These are phyloP conservation scores for Bombus pyrosoma DNA, from an alignment of 1,140 invertebrate species.

Conservation along the genomic window DNA sequence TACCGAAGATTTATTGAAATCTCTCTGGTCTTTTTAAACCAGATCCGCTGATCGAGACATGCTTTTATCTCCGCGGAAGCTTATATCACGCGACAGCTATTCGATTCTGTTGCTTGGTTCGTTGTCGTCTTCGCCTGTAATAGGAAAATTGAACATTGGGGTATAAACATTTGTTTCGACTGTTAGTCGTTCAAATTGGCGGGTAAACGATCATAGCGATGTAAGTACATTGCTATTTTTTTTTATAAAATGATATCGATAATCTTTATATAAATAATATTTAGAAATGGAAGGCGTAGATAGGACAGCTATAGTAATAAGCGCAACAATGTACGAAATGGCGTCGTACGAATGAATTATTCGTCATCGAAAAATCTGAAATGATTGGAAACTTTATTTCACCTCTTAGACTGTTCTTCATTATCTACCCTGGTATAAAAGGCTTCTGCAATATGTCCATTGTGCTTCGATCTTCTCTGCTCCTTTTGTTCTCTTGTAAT, in stretches of 20 bases:
- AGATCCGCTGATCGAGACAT: not conserved
- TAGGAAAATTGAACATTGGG: not conserved
- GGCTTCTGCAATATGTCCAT: not conserved
- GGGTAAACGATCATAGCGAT: not conserved
- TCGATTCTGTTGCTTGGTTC: not conserved
- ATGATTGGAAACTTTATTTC: not conserved
- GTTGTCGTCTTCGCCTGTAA: not conserved
- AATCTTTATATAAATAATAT: not conserved
- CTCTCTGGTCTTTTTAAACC: not conserved
- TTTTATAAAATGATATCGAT: not conserved
- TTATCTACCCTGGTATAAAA: constrained; percentile 3
- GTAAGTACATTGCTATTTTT: not conserved
- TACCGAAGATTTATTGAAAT: not conserved
- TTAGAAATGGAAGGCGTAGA: not conserved
- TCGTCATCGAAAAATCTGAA: not conserved
- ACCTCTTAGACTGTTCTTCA: constrained; percentile 3
- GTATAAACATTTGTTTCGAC: not conserved
- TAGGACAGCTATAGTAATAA: too few species aligned
- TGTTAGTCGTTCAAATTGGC: not conserved
- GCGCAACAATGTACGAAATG: not conserved
- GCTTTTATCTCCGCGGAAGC: not conserved
- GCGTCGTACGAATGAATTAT: not conserved
- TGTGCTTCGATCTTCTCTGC: constrained; percentile 5
- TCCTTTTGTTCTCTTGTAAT: constrained; percentile 31
- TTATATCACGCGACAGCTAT: not conserved